Percentiles rank a stretch among this genome's conserved stretches.
phyloP scores from a whole-genome alignment of 2,113 vertebrate species.

The Indicator maculatus region DNA sequence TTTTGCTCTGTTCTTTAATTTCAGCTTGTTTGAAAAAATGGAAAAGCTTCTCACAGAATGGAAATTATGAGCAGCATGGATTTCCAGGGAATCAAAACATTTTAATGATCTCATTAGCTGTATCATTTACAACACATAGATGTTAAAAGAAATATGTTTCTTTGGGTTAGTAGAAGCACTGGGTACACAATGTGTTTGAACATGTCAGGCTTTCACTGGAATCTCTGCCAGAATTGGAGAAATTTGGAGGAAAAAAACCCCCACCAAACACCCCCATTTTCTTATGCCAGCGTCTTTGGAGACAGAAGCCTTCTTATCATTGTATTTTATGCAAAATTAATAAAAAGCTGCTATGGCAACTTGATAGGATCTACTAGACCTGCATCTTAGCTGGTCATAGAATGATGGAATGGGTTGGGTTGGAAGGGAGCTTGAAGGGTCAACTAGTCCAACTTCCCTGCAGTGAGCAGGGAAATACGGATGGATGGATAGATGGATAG shows the following conservation, averaged over 20 bases:
- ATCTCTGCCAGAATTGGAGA: slow-evolving; percentile 35
- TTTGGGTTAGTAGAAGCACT: not conserved
- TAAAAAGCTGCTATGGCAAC: not conserved
- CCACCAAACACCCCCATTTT: not conserved
- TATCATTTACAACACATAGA: not conserved
- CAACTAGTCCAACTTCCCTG: too few species aligned
- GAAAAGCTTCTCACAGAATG: not conserved
- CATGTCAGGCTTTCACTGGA: not conserved
- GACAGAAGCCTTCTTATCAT: not conserved
- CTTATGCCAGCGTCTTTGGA: slow-evolving; percentile 4
- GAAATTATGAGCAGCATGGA: slow-evolving; percentile 33
- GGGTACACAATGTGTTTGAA: slow-evolving; percentile 29
- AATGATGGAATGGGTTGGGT: too few species aligned
- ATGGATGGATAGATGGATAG: too few species aligned
- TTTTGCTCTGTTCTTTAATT: not conserved
- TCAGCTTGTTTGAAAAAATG: not conserved
- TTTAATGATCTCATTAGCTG: slow-evolving; percentile 42
- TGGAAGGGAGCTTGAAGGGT: too few species aligned
- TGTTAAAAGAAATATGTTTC: slow-evolving; percentile 37
- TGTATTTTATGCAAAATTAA: slow-evolving; percentile 4
- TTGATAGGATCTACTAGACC: not conserved
- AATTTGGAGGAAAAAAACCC: not conserved
- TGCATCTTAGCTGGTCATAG: not conserved
- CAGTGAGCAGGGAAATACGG: too few species aligned
- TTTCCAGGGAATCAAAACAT: slow-evolving; percentile 62